A percentile compares a stretch with the other conserved stretches of the same genome.
Conservation (phyloP, 1,140 invertebrate species). For the Marisa cornuarietis region DNA sequence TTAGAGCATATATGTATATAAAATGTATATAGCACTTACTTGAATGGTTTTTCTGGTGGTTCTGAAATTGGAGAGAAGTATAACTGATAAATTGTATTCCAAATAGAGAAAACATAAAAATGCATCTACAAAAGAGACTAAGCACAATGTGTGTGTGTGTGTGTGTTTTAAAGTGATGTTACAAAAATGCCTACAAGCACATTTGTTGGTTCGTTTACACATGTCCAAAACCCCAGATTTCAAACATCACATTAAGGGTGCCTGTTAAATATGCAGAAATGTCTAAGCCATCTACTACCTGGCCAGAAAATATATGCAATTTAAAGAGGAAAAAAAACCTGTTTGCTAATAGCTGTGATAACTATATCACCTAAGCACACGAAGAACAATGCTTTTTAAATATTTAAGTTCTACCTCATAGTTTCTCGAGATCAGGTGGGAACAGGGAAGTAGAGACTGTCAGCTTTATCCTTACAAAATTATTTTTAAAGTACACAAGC, state of each 20-base stretch:
- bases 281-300: too few species aligned
- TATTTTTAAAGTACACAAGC: too few species aligned
- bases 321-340: background rate
- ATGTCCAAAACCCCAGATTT: too few species aligned
- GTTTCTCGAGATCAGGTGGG: too few species aligned
- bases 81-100: background rate
- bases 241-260: too few species aligned
- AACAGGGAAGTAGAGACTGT: too few species aligned
- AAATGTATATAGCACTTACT: slow-evolving; percentile 17
- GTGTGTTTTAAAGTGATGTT: background rate
- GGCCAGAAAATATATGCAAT: too few species aligned
- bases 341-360: background rate
- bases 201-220: background rate
- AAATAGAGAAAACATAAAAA: background rate
- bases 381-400: too few species aligned
- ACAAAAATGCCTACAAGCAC: background rate
- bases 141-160: background rate
- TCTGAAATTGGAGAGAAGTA: slow-evolving; percentile 4
- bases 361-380: background rate
- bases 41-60: slow-evolving; percentile 25
- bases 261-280: too few species aligned
- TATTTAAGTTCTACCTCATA: too few species aligned
- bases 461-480: too few species aligned
- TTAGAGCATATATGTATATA: slow-evolving; percentile 6
- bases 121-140: background rate